A percentile compares a stretch with the other conserved stretches of the same genome.
Conservation (phyloP, 2,888 invertebrate genomes). For the Blastobasis lacticolella region DNA sequence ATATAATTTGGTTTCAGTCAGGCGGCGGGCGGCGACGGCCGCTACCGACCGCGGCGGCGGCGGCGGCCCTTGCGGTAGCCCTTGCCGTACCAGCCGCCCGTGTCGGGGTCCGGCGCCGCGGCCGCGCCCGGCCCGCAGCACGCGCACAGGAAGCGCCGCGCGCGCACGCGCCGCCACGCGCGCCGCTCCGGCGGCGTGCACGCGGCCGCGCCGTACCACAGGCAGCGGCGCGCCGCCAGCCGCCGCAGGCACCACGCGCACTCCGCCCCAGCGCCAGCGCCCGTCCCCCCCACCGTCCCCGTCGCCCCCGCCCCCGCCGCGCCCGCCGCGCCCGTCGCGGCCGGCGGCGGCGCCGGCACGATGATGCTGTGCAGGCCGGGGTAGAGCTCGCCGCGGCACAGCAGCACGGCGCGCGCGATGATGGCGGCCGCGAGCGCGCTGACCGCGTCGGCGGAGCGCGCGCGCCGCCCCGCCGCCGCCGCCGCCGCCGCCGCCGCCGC, state of each 20-base stretch:
- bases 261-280: constrained; percentile 17
- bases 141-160: constrained; percentile 78
- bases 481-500: constrained; percentile 8
- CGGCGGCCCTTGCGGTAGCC: constrained; percentile 84
- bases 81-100: constrained; percentile 89
- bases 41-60: constrained; percentile 34
- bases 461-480: constrained; percentile 13
- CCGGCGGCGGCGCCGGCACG: constrained; percentile 43
- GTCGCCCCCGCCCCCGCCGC: constrained; percentile 21
- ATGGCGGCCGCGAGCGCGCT: constrained; percentile 53
- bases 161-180: constrained; percentile 44
- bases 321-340: constrained; percentile 35
- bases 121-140: constrained; percentile 68
- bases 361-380: constrained; percentile 77
- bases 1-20: background rate
- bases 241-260: constrained; percentile 48
- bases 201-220: constrained; percentile 71
- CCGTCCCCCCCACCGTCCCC: constrained; percentile 6
- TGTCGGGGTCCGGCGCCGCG: constrained; percentile 32
- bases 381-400: constrained; percentile 66
- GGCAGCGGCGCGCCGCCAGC: constrained; percentile 44
- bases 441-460: constrained; percentile 19
- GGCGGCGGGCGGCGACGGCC: background rate
- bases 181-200: constrained; percentile 30
- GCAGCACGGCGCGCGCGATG: constrained; percentile 60